phyloP scores from a whole-genome alignment of 2,113 vertebrate genomes.

The Carassius gibelio region DNA sequence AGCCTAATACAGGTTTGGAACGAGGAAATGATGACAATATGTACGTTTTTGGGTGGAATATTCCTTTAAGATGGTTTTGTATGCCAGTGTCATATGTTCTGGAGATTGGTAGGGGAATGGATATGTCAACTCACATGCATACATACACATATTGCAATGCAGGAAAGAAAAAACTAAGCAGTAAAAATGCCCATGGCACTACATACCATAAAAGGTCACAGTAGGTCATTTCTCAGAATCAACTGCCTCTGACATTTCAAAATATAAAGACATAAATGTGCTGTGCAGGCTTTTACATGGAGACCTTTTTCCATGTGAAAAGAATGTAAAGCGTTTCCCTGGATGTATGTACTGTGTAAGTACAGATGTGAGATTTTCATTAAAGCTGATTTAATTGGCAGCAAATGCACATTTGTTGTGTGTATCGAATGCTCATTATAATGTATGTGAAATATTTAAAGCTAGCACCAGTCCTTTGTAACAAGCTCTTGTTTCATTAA shows the following conservation, averaged over 20 bases:
- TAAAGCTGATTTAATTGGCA: slow-evolving; percentile 23
- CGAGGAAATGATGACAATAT: no score
- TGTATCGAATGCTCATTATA: slow-evolving; percentile 15
- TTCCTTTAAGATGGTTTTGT: neutral
- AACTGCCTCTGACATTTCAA: slow-evolving; percentile 9
- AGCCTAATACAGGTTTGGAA: no score
- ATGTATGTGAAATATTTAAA: slow-evolving; percentile 28
- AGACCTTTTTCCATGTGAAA: neutral
- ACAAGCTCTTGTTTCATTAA: slow-evolving; percentile 34
- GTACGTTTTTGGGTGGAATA: no score
- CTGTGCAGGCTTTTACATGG: neutral
- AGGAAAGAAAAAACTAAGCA: slow-evolving; percentile 3
- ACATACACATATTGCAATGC: neutral
- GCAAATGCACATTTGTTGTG: neutral
- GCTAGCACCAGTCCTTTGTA: neutral
- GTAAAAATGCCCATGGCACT: slow-evolving; percentile 10
- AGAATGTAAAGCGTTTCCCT: neutral
- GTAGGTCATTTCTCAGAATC: slow-evolving; percentile 38
- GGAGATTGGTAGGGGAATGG: neutral
- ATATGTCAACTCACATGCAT: neutral
- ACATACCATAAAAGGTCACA: slow-evolving; percentile 49
- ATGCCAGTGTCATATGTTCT: neutral
- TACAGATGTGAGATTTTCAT: neutral
- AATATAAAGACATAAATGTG: slow-evolving; percentile 1
- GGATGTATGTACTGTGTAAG: neutral